Evolutionary conservation across 2,113 vertebrate genomes (phyloP).

Genomic region (Leptosomus discolor): DNA sequence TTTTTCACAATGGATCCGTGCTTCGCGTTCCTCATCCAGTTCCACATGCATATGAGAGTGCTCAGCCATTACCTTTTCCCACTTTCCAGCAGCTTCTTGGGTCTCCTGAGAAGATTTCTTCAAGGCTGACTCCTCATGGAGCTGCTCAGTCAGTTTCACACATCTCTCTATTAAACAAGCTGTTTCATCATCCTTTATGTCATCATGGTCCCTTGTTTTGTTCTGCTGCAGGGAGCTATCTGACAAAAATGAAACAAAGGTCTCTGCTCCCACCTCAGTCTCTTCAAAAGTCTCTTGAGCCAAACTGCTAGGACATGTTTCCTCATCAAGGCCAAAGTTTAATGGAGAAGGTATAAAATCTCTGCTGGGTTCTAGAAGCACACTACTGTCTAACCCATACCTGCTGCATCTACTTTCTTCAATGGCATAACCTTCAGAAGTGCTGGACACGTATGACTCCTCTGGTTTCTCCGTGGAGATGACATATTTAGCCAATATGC

Average conservation of each 20-base stretch:
- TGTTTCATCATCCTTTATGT: constrained; percentile 38
- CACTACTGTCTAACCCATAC: constrained; percentile 69
- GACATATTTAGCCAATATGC: constrained; percentile 80
- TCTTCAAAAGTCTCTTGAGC: not conserved
- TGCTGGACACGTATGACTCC: constrained; percentile 41
- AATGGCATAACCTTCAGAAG: constrained; percentile 52
- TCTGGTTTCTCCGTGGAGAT: constrained; percentile 36
- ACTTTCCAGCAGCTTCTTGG: constrained; percentile 72
- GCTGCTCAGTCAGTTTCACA: constrained; percentile 68
- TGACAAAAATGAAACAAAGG: not conserved
- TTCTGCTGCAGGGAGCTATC: constrained; percentile 3
- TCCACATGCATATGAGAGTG: constrained; percentile 49
- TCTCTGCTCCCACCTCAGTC: not conserved
- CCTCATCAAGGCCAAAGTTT: not conserved
- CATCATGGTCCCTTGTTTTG: not conserved
- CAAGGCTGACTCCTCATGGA: constrained; percentile 71
- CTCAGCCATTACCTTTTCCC: constrained; percentile 61
- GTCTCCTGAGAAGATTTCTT: constrained; percentile 58
- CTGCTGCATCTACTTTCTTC: constrained; percentile 65
- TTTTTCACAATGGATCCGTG: not conserved
- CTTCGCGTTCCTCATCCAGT: constrained; percentile 29
- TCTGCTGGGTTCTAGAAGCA: constrained; percentile 62
- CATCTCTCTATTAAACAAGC: constrained; percentile 68
- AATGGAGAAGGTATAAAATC: not conserved
- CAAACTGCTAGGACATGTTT: not conserved